Evolutionary conservation across 2,797 vertebrate species (phyloP), one percentile per base, ranked within the genome.

Genomic region (Pseudomugil gertrudae): DNA sequence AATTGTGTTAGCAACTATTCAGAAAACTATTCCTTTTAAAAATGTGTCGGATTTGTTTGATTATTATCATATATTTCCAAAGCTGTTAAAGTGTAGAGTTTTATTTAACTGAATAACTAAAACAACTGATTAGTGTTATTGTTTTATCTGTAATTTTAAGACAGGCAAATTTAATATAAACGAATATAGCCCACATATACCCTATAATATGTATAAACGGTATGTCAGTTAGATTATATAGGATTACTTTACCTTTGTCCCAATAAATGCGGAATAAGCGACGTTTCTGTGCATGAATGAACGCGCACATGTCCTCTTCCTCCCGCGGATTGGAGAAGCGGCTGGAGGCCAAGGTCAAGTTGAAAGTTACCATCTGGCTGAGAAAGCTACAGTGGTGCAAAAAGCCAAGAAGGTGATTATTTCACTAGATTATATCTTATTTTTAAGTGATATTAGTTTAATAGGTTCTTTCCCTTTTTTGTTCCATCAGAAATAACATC

Each of bases 301-400:
- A 59, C 66, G 88, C 66, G 72, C 84, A 85, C 81, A 83, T 89
- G 89, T 66, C 66, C 84, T 90, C 78, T 89, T 93, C 90, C 91
- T 89, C 85, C 76, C 82, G 84, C 48, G 64, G 84, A 87, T 90
- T 30, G 19, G 90, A 90, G 92, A 93, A 92, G 56, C 84, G 91
- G 91, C 92, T 93, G 78, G 94, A 96, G 96, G 95, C 95, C 96
- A 99, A 99, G 97, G 97, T 99, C 98, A 99, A 99, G 98, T 96
- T 97, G 95, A 98, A 98, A 95, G 95, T 78, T 94, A 89, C 86
- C 89, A 94, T 92, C 94, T 92, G 86, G 93, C 93, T 95, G 92
- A 85, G 92, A 84, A 90, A 82, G 62, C 78, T 66, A 71, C 86
- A 90, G 76, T 57, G 78, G 64, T 24, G 72, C 78, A 79, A 78